Conservation (phyloP, 2,113 vertebrate genomes). For the Myiopsitta monachus region DNA sequence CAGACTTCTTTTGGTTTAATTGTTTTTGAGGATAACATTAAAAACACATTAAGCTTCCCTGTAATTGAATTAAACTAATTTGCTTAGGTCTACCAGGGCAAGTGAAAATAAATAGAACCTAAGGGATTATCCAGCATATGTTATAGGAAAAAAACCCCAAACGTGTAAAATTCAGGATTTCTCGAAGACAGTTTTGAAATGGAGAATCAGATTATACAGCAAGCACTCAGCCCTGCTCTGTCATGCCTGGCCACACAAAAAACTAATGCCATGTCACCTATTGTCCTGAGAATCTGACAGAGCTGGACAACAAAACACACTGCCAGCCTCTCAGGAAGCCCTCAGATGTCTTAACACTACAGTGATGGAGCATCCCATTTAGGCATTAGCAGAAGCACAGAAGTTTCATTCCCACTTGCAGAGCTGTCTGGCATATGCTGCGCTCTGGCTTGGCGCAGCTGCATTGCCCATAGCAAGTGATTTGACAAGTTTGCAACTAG, state of each 20-base stretch:
- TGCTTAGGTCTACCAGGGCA: background rate
- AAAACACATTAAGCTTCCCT: background rate
- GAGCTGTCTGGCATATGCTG: background rate
- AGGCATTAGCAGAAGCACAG: background rate
- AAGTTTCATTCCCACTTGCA: background rate
- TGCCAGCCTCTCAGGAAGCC: background rate
- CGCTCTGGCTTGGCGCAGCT: background rate
- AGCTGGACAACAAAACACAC: background rate
- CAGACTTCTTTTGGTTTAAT: background rate
- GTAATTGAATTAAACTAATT: background rate
- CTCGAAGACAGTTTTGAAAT: background rate
- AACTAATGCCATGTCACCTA: background rate
- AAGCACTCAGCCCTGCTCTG: background rate
- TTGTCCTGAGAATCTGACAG: background rate
- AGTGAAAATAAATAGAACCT: background rate
- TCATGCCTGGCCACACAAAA: background rate
- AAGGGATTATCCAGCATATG: background rate
- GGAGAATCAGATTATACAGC: background rate
- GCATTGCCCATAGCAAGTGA: background rate
- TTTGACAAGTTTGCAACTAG: background rate
- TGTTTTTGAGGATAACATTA: background rate
- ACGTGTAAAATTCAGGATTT: background rate
- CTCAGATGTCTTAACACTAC: background rate
- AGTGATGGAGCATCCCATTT: background rate
- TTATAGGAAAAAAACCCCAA: accelerated